phyloP scores from a whole-genome alignment of 1,140 invertebrate species.

The Cephus cinctus region DNA sequence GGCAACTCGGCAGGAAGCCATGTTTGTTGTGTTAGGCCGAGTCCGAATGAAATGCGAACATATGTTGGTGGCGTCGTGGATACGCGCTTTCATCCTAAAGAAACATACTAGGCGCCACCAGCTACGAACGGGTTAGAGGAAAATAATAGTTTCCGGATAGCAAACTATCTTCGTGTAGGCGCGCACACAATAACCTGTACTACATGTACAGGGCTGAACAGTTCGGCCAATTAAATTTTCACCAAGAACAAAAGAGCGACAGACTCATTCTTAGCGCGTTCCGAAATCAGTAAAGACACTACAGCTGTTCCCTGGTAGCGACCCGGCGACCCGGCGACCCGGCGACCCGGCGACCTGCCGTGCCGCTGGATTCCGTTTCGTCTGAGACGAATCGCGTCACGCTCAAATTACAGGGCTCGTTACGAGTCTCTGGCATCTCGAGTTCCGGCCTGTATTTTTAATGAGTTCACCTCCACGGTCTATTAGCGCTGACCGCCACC shows the following conservation, averaged over 20 bases:
- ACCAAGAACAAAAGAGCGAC: too few relatives aligned
- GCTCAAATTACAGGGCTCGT: constrained; percentile 43
- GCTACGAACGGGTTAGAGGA: constrained; percentile 48
- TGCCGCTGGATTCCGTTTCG: constrained; percentile 4
- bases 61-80: constrained; percentile 24
- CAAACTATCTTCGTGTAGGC: too few relatives aligned
- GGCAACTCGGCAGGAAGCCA: constrained; percentile 32
- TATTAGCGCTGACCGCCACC: constrained; percentile 34
- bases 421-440: constrained; percentile 36
- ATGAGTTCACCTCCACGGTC: constrained; percentile 43
- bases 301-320: constrained; percentile 24
- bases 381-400: constrained; percentile 25
- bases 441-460: constrained; percentile 38
- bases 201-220: too few relatives aligned
- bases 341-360: constrained; percentile 27
- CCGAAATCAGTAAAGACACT: too few relatives aligned
- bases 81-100: constrained; percentile 38
- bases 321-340: background rate
- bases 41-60: constrained; percentile 43
- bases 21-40: constrained; percentile 50
- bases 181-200: too few relatives aligned
- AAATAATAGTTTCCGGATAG: constrained; percentile 44
- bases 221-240: too few relatives aligned
- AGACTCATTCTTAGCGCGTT: too few relatives aligned
- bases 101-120: constrained; percentile 44